Evolutionary conservation across 2,113 vertebrate genomes (phyloP).

Genomic region (Falcunculus frontatus): DNA sequence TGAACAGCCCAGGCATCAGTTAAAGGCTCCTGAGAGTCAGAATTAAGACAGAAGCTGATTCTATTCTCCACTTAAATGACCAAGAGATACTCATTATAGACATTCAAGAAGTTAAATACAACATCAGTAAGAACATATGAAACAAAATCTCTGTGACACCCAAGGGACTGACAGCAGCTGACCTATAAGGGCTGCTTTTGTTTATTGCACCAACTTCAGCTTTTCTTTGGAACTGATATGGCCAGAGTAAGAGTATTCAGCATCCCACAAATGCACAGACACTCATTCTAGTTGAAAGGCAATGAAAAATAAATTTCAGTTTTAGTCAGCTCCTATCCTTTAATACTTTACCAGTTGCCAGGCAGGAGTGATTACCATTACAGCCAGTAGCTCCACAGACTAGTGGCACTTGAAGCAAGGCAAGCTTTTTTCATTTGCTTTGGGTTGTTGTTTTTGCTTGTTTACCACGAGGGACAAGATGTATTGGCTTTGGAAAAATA

Average conservation of each 20-base stretch:
- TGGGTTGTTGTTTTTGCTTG: background rate
- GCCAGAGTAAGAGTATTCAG: background rate
- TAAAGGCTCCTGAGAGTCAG: background rate
- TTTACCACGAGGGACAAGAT: background rate
- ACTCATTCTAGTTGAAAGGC: background rate
- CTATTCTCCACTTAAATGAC: background rate
- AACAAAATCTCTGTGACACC: background rate
- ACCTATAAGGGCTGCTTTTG: background rate
- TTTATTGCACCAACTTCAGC: background rate
- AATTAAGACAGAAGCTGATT: background rate
- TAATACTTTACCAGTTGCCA: background rate
- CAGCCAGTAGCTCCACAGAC: background rate
- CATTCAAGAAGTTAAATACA: background rate
- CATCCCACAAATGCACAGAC: background rate
- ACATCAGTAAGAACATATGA: background rate
- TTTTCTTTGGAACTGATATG: background rate
- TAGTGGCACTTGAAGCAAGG: background rate
- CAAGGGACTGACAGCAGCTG: background rate
- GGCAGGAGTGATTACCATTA: background rate
- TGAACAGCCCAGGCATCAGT: background rate
- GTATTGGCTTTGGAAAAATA: background rate
- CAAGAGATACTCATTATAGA: background rate
- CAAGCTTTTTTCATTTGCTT: rapidly evolving
- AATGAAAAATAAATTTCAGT: background rate
- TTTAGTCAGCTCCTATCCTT: background rate